These are phyloP conservation scores for Ataeniobius toweri DNA, from an alignment of 2,797 vertebrate genomes.

Conservation along the genomic window DNA sequence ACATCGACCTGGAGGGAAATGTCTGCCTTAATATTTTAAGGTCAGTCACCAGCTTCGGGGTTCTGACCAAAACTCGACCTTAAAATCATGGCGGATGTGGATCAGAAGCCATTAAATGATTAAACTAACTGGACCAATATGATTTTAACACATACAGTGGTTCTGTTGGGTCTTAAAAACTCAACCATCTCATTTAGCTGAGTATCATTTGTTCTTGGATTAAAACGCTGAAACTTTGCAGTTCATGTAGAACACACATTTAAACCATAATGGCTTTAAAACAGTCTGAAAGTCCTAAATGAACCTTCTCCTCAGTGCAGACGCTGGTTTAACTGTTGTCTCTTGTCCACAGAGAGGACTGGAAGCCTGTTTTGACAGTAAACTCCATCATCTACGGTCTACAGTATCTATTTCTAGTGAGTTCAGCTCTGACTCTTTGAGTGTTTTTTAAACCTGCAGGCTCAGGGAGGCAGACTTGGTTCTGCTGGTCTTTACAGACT, in stretches of 20 bases:
- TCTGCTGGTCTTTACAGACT: too few species aligned
- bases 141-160: too few species aligned
- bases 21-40: slow-evolving; percentile 98
- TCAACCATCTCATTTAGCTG: too few species aligned
- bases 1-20: slow-evolving; percentile 97
- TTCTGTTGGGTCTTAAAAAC: too few species aligned
- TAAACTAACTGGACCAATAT: too few species aligned
- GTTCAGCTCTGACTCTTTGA: slow-evolving; percentile 42
- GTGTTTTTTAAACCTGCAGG: neutral
- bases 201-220: too few species aligned
- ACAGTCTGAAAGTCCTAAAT: too few species aligned
- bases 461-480: too few species aligned
- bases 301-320: neutral
- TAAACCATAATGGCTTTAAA: too few species aligned
- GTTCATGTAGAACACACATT: too few species aligned
- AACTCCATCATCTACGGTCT: slow-evolving; percentile 98
- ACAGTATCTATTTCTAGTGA: slow-evolving; percentile 98
- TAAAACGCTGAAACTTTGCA: too few species aligned
- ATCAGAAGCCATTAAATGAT: neutral
- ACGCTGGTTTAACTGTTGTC: neutral
- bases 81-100: neutral
- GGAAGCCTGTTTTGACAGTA: slow-evolving; percentile 95
- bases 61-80: neutral
- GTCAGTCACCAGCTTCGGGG: slow-evolving; percentile 38
- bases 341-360: slow-evolving; percentile 88